Percentiles rank a stretch among this genome's conserved stretches.
Conservation (phyloP, 2,797 vertebrate genomes). For the Enteromius treurensis region DNA sequence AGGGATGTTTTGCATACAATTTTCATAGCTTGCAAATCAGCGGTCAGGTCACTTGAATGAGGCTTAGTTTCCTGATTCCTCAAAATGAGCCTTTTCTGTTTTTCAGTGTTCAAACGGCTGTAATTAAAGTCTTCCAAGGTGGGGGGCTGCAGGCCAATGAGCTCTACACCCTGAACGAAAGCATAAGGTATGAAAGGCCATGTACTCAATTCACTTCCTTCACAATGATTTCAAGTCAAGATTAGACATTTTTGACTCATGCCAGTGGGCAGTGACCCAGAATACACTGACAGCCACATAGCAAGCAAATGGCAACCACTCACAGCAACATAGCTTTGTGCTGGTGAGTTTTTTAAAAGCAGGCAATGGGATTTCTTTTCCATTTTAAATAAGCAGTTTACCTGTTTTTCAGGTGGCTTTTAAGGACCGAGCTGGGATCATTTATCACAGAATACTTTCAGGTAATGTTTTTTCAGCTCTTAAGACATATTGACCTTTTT, state of each 20-base stretch:
- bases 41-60: background rate
- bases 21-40: constrained; percentile 23
- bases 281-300: background rate
- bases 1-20: constrained; percentile 16
- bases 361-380: background rate
- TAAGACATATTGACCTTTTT: background rate
- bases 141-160: constrained; percentile 88
- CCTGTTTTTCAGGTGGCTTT: constrained; percentile 81
- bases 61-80: constrained; percentile 18
- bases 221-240: background rate
- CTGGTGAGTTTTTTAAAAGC: background rate
- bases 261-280: background rate
- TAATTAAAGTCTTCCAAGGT: constrained; percentile 95
- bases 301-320: background rate
- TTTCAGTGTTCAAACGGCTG: constrained; percentile 90
- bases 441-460: constrained; percentile 97
- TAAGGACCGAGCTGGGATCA: constrained; percentile 94
- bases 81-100: constrained; percentile 36
- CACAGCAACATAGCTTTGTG: background rate
- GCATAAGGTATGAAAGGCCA: constrained; percentile 83
- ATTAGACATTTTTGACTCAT: background rate
- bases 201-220: background rate
- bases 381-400: background rate
- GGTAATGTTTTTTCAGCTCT: constrained; percentile 69
- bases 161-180: constrained; percentile 91